phyloP scores from a whole-genome alignment of 2,888 invertebrate species.

The Eilema caniola region DNA sequence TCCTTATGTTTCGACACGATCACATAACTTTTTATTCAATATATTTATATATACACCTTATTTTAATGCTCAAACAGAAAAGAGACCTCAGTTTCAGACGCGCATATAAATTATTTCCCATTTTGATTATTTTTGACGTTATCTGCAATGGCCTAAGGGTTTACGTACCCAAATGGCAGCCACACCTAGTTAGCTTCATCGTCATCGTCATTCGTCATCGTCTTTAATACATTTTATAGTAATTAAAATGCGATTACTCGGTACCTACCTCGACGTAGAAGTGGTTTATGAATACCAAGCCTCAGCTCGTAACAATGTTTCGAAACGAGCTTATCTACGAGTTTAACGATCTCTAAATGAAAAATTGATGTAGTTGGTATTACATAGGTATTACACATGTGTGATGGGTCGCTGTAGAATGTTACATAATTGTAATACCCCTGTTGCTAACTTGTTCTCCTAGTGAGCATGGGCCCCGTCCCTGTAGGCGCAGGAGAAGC shows the following conservation, averaged over 20 bases:
- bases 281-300: neutral
- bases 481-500: neutral
- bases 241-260: neutral
- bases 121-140: too few relatives aligned
- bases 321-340: neutral
- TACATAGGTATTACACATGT: neutral
- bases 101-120: too few relatives aligned
- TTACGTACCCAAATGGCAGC: too few relatives aligned
- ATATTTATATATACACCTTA: too few relatives aligned
- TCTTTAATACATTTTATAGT: neutral
- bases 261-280: neutral
- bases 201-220: too few relatives aligned
- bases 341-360: neutral
- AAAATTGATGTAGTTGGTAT: neutral
- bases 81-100: too few relatives aligned
- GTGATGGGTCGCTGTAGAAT: neutral
- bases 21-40: too few relatives aligned
- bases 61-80: too few relatives aligned
- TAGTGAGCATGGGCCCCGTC: neutral
- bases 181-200: too few relatives aligned
- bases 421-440: neutral
- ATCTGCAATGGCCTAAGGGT: too few relatives aligned
- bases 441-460: neutral
- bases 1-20: too few relatives aligned
- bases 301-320: neutral